phyloP scores from a whole-genome alignment of 2,888 invertebrate genomes.

The Periphyllus acericola region DNA sequence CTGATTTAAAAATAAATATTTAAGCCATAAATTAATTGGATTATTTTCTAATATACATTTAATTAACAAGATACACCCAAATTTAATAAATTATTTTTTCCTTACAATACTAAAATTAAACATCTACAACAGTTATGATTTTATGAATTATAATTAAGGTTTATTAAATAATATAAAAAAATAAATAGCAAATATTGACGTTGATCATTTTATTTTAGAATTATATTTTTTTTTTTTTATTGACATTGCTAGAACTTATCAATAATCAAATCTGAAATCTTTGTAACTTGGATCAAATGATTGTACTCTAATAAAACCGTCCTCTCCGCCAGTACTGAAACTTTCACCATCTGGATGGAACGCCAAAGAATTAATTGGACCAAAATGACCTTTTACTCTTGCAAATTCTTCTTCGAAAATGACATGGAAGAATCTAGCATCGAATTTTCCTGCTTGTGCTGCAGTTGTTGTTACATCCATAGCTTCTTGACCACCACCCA shows the following conservation, averaged over 20 bases:
- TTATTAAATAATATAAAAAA: neutral
- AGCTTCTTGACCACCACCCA: slow-evolving; percentile 99
- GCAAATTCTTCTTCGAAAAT: slow-evolving; percentile 98
- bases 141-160: too few species aligned
- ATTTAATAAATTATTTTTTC: too few species aligned
- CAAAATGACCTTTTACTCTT: slow-evolving; percentile 98
- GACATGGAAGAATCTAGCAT: slow-evolving; percentile 92
- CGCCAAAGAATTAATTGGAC: slow-evolving; percentile 97
- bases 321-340: slow-evolving; percentile 97
- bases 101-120: too few species aligned
- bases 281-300: slow-evolving; percentile 96
- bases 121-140: too few species aligned
- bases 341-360: slow-evolving; percentile 98
- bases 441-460: slow-evolving; percentile 94
- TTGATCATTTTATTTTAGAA: neutral
- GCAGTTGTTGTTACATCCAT: slow-evolving; percentile 98
- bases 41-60: too few species aligned
- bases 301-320: slow-evolving; percentile 96
- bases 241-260: slow-evolving; percentile 63
- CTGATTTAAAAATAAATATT: too few species aligned
- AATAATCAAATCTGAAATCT: slow-evolving; percentile 93
- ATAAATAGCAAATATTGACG: neutral
- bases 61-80: too few species aligned
- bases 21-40: too few species aligned
- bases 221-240: slow-evolving; percentile 5